Evolutionary conservation across 2,797 vertebrate genomes (phyloP).

Genomic region (Argentina silus): DNA sequence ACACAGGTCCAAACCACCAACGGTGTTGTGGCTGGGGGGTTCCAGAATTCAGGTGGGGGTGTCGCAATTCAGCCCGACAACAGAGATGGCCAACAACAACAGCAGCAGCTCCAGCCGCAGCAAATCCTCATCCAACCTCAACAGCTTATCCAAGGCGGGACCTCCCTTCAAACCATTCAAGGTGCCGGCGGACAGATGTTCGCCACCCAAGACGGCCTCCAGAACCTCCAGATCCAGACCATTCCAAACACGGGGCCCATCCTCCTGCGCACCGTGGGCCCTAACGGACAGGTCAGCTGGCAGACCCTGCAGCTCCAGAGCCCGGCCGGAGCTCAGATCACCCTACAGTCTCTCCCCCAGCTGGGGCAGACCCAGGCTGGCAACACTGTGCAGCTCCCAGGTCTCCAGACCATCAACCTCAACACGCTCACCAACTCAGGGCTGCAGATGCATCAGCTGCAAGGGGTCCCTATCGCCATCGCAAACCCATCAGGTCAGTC

Average conservation of each 20-base stretch:
- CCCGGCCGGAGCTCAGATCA: constrained; percentile 90
- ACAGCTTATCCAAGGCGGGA: constrained; percentile 87
- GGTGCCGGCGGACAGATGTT: constrained; percentile 88
- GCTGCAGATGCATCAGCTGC: constrained; percentile 95
- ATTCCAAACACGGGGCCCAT: constrained; percentile 91
- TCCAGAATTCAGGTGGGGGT: constrained; percentile 68
- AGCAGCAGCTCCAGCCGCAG: constrained; percentile 81
- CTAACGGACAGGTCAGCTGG: constrained; percentile 96
- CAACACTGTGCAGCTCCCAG: constrained; percentile 91
- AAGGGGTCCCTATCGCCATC: constrained; percentile 89
- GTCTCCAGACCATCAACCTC: constrained; percentile 97
- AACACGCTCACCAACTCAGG: constrained; percentile 88
- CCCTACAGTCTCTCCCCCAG: constrained; percentile 81
- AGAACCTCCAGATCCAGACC: constrained; percentile 88
- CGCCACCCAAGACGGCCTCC: constrained; percentile 89
- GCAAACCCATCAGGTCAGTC: constrained; percentile 85
- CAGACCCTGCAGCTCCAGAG: constrained; percentile 96
- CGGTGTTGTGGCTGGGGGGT: constrained; percentile 48
- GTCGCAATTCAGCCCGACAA: constrained; percentile 74
- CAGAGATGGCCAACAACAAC: constrained; percentile 63
- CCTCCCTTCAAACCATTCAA: constrained; percentile 87
- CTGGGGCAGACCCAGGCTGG: constrained; percentile 79
- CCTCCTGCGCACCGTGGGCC: constrained; percentile 91
- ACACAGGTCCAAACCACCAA: constrained; percentile 68
- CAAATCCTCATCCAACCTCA: constrained; percentile 95